Conservation (phyloP, 2,888 invertebrate species). For the Callinectes sapidus region DNA sequence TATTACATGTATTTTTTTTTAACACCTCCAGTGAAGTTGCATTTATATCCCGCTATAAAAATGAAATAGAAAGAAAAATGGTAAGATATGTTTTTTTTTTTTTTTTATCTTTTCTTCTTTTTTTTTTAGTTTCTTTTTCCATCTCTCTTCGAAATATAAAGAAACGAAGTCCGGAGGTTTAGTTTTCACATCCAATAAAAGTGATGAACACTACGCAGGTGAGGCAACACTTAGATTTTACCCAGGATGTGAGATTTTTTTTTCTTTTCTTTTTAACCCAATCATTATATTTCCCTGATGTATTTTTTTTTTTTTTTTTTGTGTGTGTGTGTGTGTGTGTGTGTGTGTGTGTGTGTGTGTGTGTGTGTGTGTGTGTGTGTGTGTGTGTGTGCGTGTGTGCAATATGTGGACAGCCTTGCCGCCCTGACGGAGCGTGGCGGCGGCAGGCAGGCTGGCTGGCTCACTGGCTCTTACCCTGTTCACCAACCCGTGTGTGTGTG, state of each 20-base stretch:
- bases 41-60: not conserved
- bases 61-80: too few species aligned
- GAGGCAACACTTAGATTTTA: not conserved
- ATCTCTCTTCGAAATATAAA: not conserved
- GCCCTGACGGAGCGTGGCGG: conserved; percentile 21
- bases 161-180: too few species aligned
- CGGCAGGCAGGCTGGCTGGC: not conserved
- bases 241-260: not conserved
- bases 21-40: not conserved
- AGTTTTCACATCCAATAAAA: not conserved
- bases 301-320: not conserved
- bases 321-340: too few species aligned
- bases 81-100: too few species aligned
- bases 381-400: not conserved
- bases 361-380: too few species aligned
- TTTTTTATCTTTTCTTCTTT: too few species aligned
- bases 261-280: not conserved
- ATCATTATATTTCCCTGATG: not conserved
- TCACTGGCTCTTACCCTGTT: not conserved
- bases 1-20: not conserved
- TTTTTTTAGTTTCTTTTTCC: not conserved
- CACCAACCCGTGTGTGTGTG: conserved; percentile 15
- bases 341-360: too few species aligned
- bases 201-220: not conserved
- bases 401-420: not conserved